These are phyloP conservation scores for Drosophila kepulauana DNA, from an alignment of 1,140 invertebrate genomes.

Conservation along the genomic window DNA sequence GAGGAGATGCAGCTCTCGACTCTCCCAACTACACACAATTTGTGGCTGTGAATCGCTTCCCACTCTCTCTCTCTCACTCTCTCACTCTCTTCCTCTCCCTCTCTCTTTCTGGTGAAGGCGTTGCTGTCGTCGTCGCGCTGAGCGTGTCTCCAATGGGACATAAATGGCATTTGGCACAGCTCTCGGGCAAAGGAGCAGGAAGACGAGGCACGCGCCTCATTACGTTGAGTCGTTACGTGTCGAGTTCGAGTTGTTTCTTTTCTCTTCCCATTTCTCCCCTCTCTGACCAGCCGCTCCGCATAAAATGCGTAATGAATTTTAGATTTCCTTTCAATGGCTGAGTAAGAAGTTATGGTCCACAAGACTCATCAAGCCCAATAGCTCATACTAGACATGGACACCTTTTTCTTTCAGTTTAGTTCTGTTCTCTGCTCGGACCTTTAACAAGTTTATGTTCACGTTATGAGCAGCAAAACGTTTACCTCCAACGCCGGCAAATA, in stretches of 20 bases:
- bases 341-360: conserved; percentile 58
- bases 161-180: conserved; percentile 73
- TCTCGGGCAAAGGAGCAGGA: conserved; percentile 7
- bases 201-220: conserved; percentile 73
- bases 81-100: too few species aligned
- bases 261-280: background rate
- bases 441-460: conserved; percentile 42
- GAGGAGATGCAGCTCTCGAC: too few species aligned
- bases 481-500: conserved; percentile 60
- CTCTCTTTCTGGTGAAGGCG: conserved; percentile 40
- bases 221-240: conserved; percentile 64
- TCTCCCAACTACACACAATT: conserved; percentile 1
- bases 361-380: conserved; percentile 33
- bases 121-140: conserved; percentile 74
- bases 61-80: too few species aligned
- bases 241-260: conserved; percentile 17
- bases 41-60: conserved; percentile 12
- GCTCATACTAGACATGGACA: conserved; percentile 24
- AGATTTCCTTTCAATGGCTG: conserved; percentile 72
- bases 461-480: conserved; percentile 60
- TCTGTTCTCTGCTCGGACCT: background rate
- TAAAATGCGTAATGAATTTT: conserved; percentile 80
- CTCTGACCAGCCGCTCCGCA: conserved; percentile 26
- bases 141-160: conserved; percentile 78
- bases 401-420: conserved; percentile 7